These are phyloP conservation scores for Empidonax alnorum DNA, from an alignment of 2,113 vertebrate species.

Conservation along the genomic window DNA sequence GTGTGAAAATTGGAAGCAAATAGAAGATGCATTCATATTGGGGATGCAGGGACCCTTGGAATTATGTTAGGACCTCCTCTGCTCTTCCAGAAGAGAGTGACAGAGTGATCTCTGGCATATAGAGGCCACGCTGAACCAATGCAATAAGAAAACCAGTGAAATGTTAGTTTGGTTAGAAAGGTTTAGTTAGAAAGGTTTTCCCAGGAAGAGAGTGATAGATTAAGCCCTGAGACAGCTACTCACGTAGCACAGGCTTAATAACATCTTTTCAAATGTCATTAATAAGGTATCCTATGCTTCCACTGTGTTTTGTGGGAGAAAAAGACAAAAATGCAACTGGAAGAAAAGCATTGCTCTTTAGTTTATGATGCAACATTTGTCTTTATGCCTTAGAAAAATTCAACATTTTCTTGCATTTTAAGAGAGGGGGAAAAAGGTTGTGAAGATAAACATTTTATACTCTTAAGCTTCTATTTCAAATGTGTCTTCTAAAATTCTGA, in stretches of 20 bases:
- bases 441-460: background rate
- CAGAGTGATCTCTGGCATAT: background rate
- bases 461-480: background rate
- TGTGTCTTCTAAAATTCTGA: background rate
- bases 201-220: background rate
- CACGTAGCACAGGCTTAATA: background rate
- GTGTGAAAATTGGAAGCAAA: background rate
- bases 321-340: background rate
- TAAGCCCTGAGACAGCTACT: background rate
- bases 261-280: background rate
- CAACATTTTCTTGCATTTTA: background rate
- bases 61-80: slow-evolving; percentile 25
- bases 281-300: background rate
- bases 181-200: background rate
- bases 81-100: background rate
- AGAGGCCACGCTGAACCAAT: background rate
- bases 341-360: background rate
- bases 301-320: background rate
- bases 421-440: background rate
- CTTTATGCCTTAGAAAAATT: background rate
- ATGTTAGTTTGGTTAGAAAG: background rate
- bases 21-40: background rate
- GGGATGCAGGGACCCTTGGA: slow-evolving; percentile 51
- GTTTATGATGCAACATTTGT: background rate
- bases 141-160: background rate